Conservation (phyloP, 2,113 vertebrate species). For the Leucosticte australis region DNA sequence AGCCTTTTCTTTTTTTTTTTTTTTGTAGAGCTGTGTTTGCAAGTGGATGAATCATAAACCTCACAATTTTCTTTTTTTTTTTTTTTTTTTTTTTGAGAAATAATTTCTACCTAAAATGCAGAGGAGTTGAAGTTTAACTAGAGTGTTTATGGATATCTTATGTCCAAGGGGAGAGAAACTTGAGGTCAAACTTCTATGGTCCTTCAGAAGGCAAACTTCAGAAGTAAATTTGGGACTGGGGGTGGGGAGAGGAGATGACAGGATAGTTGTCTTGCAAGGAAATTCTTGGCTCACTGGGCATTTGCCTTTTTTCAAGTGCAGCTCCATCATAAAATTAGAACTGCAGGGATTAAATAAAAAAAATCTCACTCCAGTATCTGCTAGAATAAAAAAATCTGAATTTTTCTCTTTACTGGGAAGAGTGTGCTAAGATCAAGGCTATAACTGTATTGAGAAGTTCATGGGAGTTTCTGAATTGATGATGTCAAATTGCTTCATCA, state of each 20-base stretch:
- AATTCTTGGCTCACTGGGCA: neutral
- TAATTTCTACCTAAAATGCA: neutral
- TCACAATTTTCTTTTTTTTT: neutral
- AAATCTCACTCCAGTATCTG: neutral
- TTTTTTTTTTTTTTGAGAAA: neutral
- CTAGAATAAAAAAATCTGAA: neutral
- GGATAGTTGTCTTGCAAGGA: neutral
- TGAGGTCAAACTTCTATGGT: neutral
- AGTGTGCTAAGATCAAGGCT: neutral
- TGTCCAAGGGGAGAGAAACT: neutral
- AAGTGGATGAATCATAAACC: constrained; percentile 35
- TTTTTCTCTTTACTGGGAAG: neutral
- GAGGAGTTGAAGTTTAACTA: neutral
- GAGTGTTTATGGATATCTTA: neutral
- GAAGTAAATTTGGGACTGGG: neutral
- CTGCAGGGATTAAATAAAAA: neutral
- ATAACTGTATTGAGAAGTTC: neutral
- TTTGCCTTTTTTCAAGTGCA: neutral
- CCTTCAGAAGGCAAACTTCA: neutral
- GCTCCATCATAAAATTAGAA: neutral
- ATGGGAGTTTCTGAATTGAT: neutral
- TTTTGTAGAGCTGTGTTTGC: neutral
- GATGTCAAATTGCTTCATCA: neutral
- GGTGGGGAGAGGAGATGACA: neutral
- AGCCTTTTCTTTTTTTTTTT: neutral